These are phyloP conservation scores for Kuschelorhynchus macadamiae DNA, from an alignment of 2,888 invertebrate genomes.

Conservation along the genomic window DNA sequence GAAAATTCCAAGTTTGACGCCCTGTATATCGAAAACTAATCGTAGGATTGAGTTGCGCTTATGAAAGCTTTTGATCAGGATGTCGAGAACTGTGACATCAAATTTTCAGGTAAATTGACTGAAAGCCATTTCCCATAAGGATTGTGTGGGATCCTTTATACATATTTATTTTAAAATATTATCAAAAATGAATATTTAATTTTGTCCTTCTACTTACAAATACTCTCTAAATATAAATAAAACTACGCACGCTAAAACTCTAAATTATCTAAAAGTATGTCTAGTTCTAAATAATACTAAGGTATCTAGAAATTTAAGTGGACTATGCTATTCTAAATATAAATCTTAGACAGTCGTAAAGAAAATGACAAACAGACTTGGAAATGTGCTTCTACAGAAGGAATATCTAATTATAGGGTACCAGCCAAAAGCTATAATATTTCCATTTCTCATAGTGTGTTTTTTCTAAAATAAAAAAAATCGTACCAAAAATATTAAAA, in stretches of 20 bases:
- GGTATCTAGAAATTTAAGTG: conserved; percentile 8
- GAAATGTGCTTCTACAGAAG: conserved; percentile 7
- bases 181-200: too few species aligned
- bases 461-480: neutral
- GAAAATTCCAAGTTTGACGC: too few species aligned
- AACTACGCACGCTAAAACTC: neutral
- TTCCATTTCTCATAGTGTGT: conserved; percentile 10
- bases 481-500: too few species aligned
- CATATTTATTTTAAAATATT: too few species aligned
- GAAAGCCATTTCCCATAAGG: too few species aligned
- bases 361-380: neutral
- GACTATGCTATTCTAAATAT: conserved; percentile 28
- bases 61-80: too few species aligned
- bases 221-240: neutral
- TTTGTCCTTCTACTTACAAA: too few species aligned
- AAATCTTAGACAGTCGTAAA: conserved; percentile 22
- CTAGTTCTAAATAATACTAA: conserved; percentile 27
- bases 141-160: too few species aligned
- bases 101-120: too few species aligned
- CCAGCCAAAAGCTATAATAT: conserved; percentile 44
- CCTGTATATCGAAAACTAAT: too few species aligned
- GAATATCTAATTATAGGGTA: conserved; percentile 25
- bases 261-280: conserved; percentile 9
- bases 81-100: too few species aligned
- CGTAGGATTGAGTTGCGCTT: too few species aligned